Base-by-base conservation (phyloP, 2,113 vertebrate species). In the Charina bottae region DNA sequence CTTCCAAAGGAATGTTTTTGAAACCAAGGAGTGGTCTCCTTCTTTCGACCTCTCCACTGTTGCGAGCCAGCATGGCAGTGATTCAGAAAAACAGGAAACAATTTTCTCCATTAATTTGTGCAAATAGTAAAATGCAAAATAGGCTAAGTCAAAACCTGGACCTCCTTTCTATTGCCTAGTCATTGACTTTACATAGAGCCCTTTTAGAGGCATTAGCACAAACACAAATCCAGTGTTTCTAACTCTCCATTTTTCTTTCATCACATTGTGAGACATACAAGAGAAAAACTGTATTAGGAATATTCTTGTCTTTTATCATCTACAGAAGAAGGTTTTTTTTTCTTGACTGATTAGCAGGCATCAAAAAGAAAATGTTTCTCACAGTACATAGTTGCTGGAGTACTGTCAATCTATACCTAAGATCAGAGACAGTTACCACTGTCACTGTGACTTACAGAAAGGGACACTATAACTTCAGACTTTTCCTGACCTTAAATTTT, bases 81-180 rank as follows among this genome's bases (percentile, higher is more conserved):
- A 92, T 93, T 96, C 53, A 94, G 94, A 96, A 93, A 95, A 95
- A 96, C 90, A 97, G 97, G 95, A 93, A 95, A 87, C 91, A 91
- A 96, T 95, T 96, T 96, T 96, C 94, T 93, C 56, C 93, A 95
- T 92, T 97, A 94, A 95, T 95, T 96, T 94, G 92, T 8, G 0
- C 92, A 95, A 90, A 87, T 94, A 94, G 86, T 95, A 95, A 97
- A 93, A 96, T 96, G 96, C 96, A 96, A 97, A 97, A 95, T 96
- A 92, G 93, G 89, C 95, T 93, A 94, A 92, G 92, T 94, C 62
- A 84, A 91, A 93, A 92, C 55, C 46, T 87, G 91, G 91, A 93
- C 62, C 56, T 95, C 89, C 90, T 94, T 33, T 85, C 89, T 94
- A 90, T 92, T 86, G 92, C 54, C 1, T 53, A 92, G 11, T 6